These are phyloP conservation scores for Diabrotica virgifera DNA, from an alignment of 1,140 invertebrate genomes.

Conservation along the genomic window DNA sequence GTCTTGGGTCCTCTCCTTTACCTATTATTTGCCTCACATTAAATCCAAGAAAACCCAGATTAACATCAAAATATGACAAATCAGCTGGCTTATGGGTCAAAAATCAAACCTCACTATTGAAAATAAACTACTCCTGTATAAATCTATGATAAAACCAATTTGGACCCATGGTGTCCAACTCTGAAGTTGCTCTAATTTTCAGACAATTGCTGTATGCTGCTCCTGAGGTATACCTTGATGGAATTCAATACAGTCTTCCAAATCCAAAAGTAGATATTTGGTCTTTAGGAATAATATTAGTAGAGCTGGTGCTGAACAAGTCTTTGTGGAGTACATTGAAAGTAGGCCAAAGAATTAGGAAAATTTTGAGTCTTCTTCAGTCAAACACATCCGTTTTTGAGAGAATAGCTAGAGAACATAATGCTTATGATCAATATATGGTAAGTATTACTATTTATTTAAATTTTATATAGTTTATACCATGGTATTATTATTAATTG, in stretches of 20 bases:
- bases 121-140: no score
- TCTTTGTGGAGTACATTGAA: conserved; percentile 70
- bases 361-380: conserved; percentile 69
- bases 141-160: no score
- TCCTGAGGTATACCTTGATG: conserved; percentile 71
- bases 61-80: no score
- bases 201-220: conserved; percentile 70
- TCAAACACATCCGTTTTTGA: conserved; percentile 62
- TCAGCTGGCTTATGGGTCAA: no score
- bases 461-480: no score
- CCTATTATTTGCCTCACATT: no score
- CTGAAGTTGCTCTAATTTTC: conserved; percentile 16
- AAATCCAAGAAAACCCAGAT: no score
- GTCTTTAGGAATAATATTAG: conserved; percentile 84
- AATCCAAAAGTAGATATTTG: conserved; percentile 83
- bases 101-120: no score
- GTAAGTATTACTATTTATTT: conserved; percentile 45
- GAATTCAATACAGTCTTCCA: conserved; percentile 40
- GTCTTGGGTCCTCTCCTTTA: no score
- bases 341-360: conserved; percentile 68
- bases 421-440: conserved; percentile 63
- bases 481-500: no score
- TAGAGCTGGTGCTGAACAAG: conserved; percentile 68
- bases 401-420: conserved; percentile 73
- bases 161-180: no score